phyloP scores from a whole-genome alignment of 2,797 vertebrate species.

The Chromobotia macracanthus region DNA sequence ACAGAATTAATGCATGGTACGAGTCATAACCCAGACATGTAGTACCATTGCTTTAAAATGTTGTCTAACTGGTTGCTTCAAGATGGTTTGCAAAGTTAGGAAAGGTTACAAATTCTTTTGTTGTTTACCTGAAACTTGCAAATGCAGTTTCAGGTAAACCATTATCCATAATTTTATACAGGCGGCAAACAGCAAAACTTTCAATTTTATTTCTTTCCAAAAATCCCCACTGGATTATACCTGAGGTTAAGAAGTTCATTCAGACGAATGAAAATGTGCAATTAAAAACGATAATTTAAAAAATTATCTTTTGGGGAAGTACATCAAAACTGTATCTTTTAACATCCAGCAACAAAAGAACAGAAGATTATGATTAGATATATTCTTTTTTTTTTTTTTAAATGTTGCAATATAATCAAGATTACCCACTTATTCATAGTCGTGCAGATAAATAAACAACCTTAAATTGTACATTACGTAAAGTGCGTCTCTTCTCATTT shows the following conservation, averaged over 20 bases:
- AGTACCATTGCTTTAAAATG: neutral
- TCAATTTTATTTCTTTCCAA: neutral
- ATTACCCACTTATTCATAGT: no score
- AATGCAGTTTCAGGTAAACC: no score
- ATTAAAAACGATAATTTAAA: no score
- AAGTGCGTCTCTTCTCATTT: no score
- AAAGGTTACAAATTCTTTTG: neutral
- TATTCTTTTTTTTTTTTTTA: no score
- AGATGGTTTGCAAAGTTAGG: no score
- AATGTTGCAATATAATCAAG: no score
- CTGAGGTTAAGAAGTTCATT: neutral
- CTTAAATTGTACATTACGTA: no score
- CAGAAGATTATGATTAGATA: no score
- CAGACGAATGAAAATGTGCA: neutral
- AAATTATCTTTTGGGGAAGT: neutral
- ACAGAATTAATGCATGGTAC: no score
- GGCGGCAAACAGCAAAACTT: neutral
- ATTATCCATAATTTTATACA: neutral
- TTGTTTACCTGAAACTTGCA: neutral
- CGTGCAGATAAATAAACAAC: no score
- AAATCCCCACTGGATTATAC: neutral
- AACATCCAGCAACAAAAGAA: no score
- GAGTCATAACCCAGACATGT: neutral
- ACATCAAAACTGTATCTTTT: neutral
- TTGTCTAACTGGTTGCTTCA: slow-evolving; percentile 2